phyloP scores from a whole-genome alignment of 2,888 invertebrate species.

The Andrena marginata region DNA sequence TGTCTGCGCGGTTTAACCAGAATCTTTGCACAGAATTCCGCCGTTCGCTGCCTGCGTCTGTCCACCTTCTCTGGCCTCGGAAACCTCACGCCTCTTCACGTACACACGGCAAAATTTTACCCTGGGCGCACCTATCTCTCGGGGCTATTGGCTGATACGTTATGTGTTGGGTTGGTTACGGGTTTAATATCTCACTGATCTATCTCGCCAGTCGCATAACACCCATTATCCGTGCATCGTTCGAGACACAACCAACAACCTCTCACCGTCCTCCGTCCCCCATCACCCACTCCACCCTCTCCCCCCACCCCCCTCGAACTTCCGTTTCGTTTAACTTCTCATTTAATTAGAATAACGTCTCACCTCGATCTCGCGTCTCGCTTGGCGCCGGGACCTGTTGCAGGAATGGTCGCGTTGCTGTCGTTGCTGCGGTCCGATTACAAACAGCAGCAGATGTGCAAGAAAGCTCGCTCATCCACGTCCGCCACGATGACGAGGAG shows the following conservation, averaged over 20 bases:
- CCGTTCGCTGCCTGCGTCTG: constrained; percentile 9
- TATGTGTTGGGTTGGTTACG: constrained; percentile 84
- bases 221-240: constrained; percentile 43
- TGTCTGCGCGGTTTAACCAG: too few relatives aligned
- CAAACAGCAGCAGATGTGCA: constrained; percentile 70
- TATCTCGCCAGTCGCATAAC: constrained; percentile 61
- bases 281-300: neutral
- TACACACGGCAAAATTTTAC: constrained; percentile 76
- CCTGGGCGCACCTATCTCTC: constrained; percentile 77
- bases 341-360: constrained; percentile 60
- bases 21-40: too few relatives aligned
- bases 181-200: constrained; percentile 76
- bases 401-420: constrained; percentile 83
- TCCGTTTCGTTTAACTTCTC: neutral
- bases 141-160: constrained; percentile 82
- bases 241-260: constrained; percentile 4
- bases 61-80: constrained; percentile 35
- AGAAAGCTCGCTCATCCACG: constrained; percentile 54
- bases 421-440: constrained; percentile 82
- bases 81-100: constrained; percentile 67
- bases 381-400: constrained; percentile 80
- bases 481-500: constrained; percentile 37
- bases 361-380: constrained; percentile 73
- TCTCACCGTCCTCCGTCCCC: neutral
- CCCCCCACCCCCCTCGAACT: neutral